A percentile compares a stretch with the other conserved stretches of the same genome.
These are phyloP conservation scores for Hypena proboscidalis DNA, from an alignment of 2,888 invertebrate species.

Conservation along the genomic window DNA sequence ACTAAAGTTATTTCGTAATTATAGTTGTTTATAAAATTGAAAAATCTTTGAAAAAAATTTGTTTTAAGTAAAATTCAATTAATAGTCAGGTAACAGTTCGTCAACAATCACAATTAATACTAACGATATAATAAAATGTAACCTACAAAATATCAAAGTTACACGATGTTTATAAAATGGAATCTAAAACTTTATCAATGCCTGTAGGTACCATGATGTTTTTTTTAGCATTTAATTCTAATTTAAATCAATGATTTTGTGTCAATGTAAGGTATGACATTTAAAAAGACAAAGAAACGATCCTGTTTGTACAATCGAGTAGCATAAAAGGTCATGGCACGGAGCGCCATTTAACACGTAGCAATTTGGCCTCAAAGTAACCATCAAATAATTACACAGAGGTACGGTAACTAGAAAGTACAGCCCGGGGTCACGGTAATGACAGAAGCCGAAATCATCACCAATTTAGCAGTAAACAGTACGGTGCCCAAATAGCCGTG, in stretches of 20 bases:
- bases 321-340: too few species aligned
- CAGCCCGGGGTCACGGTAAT: slow-evolving; percentile 63
- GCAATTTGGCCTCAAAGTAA: slow-evolving; percentile 5
- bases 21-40: slow-evolving; percentile 1
- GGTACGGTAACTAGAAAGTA: slow-evolving; percentile 65
- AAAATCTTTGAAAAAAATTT: not conserved
- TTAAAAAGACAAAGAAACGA: too few species aligned
- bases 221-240: too few species aligned
- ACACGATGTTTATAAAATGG: not conserved
- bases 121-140: not conserved
- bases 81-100: too few species aligned
- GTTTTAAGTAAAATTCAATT: too few species aligned
- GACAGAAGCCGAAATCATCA: slow-evolving; percentile 81
- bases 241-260: too few species aligned
- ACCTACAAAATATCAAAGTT: too few species aligned
- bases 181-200: too few species aligned
- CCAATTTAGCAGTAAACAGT: slow-evolving; percentile 71
- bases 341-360: not conserved
- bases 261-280: too few species aligned
- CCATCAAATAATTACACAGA: slow-evolving; percentile 46
- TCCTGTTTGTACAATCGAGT: too few species aligned
- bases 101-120: slow-evolving; percentile 6
- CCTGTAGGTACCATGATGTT: too few species aligned
- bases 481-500: slow-evolving; percentile 72
- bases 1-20: too few species aligned